Evolutionary conservation across 2,888 invertebrate genomes (phyloP).

Genomic region (Scaeva pyrastri): DNA sequence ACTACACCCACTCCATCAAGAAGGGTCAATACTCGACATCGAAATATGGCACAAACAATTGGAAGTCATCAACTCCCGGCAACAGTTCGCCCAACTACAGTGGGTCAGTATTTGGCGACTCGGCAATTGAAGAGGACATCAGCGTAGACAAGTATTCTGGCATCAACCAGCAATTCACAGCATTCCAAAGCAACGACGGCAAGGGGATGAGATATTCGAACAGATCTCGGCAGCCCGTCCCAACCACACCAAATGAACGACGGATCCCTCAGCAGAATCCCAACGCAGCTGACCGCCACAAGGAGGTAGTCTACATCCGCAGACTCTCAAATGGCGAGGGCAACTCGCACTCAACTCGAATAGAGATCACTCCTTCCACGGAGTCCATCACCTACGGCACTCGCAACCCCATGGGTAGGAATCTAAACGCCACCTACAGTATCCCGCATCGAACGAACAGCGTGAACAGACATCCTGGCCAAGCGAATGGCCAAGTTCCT

Average conservation of each 20-base stretch:
- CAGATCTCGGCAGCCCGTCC: conserved; percentile 73
- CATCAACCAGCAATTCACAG: conserved; percentile 81
- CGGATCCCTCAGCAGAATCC: conserved; percentile 54
- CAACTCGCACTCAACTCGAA: conserved; percentile 81
- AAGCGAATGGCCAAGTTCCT: conserved; percentile 60
- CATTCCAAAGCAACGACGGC: conserved; percentile 80
- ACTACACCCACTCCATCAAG: conserved; percentile 84
- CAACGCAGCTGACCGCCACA: conserved; percentile 79
- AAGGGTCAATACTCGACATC: conserved; percentile 83
- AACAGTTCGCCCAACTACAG: conserved; percentile 84
- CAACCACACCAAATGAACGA: conserved; percentile 37
- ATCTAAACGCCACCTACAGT: conserved; percentile 52
- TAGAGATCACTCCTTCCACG: conserved; percentile 83
- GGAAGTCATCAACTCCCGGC: conserved; percentile 83
- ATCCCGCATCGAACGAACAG: conserved; percentile 56
- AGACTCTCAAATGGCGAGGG: conserved; percentile 81
- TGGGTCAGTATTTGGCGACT: conserved; percentile 84
- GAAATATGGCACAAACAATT: conserved; percentile 78
- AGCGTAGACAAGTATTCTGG: conserved; percentile 84
- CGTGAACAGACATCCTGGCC: conserved; percentile 46
- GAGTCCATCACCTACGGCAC: conserved; percentile 81
- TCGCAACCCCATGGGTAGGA: conserved; percentile 77
- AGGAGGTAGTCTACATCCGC: conserved; percentile 83
- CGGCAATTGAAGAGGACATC: conserved; percentile 84
- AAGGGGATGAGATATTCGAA: conserved; percentile 81